These are phyloP conservation scores for Cairina moschata DNA, from an alignment of 2,113 vertebrate genomes.

Conservation along the genomic window DNA sequence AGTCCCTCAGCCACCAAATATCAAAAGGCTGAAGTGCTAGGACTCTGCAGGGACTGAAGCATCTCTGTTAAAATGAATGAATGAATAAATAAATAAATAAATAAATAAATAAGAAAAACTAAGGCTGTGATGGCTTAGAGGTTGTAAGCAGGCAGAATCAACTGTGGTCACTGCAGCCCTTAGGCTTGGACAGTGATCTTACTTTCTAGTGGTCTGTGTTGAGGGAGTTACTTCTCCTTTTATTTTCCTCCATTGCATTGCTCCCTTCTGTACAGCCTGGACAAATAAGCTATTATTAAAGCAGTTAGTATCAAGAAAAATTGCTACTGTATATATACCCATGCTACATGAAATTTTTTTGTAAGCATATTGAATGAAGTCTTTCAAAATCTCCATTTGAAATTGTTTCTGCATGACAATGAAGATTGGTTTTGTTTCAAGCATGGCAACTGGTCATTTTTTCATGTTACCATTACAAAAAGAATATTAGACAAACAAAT, in stretches of 20 bases:
- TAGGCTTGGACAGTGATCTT: background rate
- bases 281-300: conserved; percentile 2
- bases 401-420: background rate
- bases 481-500: conserved; percentile 14
- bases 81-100: background rate
- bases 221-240: background rate
- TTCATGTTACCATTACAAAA: background rate
- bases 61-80: background rate
- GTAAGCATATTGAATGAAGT: background rate
- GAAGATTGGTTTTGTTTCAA: conserved; percentile 42
- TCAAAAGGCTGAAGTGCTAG: background rate
- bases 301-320: conserved; percentile 12
- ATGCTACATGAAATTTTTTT: background rate
- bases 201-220: background rate
- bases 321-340: background rate
- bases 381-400: background rate
- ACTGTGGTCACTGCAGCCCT: background rate
- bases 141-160: background rate
- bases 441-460: background rate
- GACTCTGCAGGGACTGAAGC: background rate
- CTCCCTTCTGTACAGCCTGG: accelerated
- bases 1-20: background rate
- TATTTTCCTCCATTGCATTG: background rate
- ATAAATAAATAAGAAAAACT: background rate
- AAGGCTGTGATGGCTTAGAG: background rate